phyloP scores from a whole-genome alignment of 2,888 invertebrate species.

The Kuschelorhynchus macadamiae region DNA sequence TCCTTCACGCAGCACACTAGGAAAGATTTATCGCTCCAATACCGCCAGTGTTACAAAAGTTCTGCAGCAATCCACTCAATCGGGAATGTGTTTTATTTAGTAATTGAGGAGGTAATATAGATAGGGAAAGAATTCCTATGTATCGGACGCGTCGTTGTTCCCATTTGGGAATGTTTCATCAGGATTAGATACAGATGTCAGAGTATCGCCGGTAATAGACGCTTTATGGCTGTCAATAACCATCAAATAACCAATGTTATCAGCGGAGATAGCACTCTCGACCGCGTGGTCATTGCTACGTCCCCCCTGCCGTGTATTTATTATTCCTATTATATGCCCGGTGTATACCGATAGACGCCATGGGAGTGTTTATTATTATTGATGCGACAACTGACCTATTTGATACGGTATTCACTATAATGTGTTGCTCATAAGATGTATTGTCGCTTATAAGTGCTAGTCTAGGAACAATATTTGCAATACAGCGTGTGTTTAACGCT shows the following conservation, averaged over 20 bases:
- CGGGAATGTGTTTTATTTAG: slow-evolving; percentile 41
- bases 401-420: slow-evolving; percentile 17
- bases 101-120: slow-evolving; percentile 45
- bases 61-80: slow-evolving; percentile 28
- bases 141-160: slow-evolving; percentile 43
- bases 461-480: neutral
- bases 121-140: slow-evolving; percentile 49
- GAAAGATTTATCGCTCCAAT: slow-evolving; percentile 29
- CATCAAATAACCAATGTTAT: slow-evolving; percentile 66
- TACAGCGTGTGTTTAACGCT: no score
- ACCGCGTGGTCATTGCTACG: slow-evolving; percentile 53
- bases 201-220: slow-evolving; percentile 60
- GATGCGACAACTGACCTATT: slow-evolving; percentile 42
- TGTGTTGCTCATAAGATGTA: slow-evolving; percentile 18
- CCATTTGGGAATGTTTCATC: slow-evolving; percentile 54
- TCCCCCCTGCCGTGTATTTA: slow-evolving; percentile 44
- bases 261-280: slow-evolving; percentile 60
- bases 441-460: neutral
- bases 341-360: slow-evolving; percentile 38
- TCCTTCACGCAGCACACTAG: neutral
- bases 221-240: slow-evolving; percentile 65
- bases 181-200: slow-evolving; percentile 63
- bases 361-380: slow-evolving; percentile 49
- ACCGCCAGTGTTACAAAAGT: slow-evolving; percentile 27
- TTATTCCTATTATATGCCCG: slow-evolving; percentile 47